Evolutionary conservation across 2,113 vertebrate species (phyloP).

Genomic region (Romanogobio albipinnatus): DNA sequence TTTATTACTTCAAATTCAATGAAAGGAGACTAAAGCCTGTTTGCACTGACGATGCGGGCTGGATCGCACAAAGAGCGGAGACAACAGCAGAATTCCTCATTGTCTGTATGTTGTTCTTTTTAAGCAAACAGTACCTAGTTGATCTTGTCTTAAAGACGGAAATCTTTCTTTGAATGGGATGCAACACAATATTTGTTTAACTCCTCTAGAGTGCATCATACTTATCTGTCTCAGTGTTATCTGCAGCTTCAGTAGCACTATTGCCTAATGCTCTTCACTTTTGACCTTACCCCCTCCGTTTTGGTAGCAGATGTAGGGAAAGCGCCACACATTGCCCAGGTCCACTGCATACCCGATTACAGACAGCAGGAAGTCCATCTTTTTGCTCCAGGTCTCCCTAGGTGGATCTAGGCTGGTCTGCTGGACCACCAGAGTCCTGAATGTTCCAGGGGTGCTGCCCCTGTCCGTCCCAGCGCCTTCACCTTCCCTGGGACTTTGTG

Average conservation of each 20-base stretch:
- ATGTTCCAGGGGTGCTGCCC: slow-evolving; percentile 56
- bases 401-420: slow-evolving; percentile 82
- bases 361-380: slow-evolving; percentile 95
- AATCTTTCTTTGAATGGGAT: background rate
- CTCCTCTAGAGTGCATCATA: slow-evolving; percentile 16
- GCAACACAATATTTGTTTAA: slow-evolving; percentile 18
- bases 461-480: slow-evolving; percentile 61
- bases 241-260: background rate
- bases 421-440: slow-evolving; percentile 81
- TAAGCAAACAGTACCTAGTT: slow-evolving; percentile 42
- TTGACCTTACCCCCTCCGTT: slow-evolving; percentile 94
- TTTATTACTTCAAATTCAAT: slow-evolving; percentile 81
- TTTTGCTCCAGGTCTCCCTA: slow-evolving; percentile 96
- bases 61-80: slow-evolving; percentile 42
- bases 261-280: background rate
- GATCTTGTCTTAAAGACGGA: slow-evolving; percentile 46
- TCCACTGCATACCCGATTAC: slow-evolving; percentile 98
- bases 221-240: background rate
- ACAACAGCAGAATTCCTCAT: slow-evolving; percentile 26
- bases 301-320: slow-evolving; percentile 98
- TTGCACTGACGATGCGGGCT: slow-evolving; percentile 53
- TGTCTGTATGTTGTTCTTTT: slow-evolving; percentile 45
- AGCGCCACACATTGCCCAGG: slow-evolving; percentile 97
- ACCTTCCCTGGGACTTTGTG: slow-evolving; percentile 77
- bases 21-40: slow-evolving; percentile 65